Evolutionary conservation across 2,888 invertebrate species (phyloP).

Genomic region (Gortyna flavago): DNA sequence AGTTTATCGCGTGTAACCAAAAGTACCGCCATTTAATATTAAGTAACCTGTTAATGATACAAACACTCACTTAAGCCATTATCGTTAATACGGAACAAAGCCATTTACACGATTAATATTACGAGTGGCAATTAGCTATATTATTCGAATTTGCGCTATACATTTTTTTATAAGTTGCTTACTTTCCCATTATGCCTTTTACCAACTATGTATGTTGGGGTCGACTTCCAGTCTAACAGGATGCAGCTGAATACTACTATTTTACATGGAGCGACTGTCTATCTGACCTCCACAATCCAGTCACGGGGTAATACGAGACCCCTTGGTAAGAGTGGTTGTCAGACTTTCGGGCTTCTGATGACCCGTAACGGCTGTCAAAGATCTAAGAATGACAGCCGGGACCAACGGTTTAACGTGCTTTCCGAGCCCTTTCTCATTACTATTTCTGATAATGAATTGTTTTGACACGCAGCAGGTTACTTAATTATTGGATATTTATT

Average conservation of each 20-base stretch:
- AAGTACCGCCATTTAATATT: not conserved
- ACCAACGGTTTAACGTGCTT: no score
- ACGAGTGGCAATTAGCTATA: not conserved
- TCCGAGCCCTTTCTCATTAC: not conserved
- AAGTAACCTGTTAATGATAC: constrained; percentile 18
- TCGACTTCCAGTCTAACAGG: no score
- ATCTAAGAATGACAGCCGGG: no score
- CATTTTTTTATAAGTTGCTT: not conserved
- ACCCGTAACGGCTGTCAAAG: no score
- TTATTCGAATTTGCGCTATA: not conserved
- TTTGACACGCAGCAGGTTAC: not conserved
- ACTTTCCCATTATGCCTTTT: not conserved
- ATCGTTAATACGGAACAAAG: constrained; percentile 36
- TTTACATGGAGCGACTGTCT: no score
- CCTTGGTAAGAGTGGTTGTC: no score
- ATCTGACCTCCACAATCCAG: no score
- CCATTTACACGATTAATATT: constrained; percentile 25
- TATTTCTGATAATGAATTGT: not conserved
- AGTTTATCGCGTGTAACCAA: not conserved
- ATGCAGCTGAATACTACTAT: no score
- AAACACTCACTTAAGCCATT: constrained; percentile 29
- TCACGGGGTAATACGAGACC: no score
- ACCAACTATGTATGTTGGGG: no score
- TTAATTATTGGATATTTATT: not conserved
- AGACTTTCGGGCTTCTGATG: no score